Conservation (phyloP, 53 echinoderm and acorn worm genomes). For the Glandiceps talaboti region DNA sequence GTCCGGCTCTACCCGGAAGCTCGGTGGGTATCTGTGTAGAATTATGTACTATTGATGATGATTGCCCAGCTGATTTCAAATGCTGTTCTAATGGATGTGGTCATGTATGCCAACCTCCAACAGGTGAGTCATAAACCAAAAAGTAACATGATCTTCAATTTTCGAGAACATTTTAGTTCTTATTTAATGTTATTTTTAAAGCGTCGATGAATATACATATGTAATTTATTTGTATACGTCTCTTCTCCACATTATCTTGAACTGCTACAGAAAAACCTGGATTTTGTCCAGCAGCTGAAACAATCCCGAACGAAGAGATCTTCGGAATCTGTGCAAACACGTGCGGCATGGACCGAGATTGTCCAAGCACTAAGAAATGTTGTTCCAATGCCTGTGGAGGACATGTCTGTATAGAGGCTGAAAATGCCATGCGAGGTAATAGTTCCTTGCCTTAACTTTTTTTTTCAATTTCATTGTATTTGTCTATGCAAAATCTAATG, state of each 20-base stretch:
- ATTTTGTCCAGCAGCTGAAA: not conserved
- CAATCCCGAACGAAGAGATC: too few species aligned
- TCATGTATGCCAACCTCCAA: slow-evolving; percentile 13
- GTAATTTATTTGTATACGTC: too few species aligned
- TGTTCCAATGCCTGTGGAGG: not conserved
- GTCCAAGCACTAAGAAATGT: not conserved
- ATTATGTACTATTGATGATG: slow-evolving; percentile 24
- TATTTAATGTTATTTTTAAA: too few species aligned
- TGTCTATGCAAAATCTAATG: too few species aligned
- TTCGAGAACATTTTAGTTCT: too few species aligned
- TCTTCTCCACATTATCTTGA: too few species aligned
- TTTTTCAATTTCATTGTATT: too few species aligned
- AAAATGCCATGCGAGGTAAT: too few species aligned
- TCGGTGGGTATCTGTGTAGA: slow-evolving; percentile 26
- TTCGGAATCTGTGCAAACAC: not conserved
- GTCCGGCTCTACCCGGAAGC: not conserved
- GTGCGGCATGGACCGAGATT: not conserved
- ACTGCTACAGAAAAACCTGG: not conserved
- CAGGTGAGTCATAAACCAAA: not conserved
- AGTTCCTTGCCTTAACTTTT: too few species aligned
- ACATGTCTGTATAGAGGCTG: not conserved
- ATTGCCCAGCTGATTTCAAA: slow-evolving; percentile 28
- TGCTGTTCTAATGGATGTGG: slow-evolving; percentile 49
- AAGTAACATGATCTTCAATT: too few species aligned
- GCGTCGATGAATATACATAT: too few species aligned